phyloP scores from a whole-genome alignment of 2,113 vertebrate genomes.

The Melanostigma gelatinosum region DNA sequence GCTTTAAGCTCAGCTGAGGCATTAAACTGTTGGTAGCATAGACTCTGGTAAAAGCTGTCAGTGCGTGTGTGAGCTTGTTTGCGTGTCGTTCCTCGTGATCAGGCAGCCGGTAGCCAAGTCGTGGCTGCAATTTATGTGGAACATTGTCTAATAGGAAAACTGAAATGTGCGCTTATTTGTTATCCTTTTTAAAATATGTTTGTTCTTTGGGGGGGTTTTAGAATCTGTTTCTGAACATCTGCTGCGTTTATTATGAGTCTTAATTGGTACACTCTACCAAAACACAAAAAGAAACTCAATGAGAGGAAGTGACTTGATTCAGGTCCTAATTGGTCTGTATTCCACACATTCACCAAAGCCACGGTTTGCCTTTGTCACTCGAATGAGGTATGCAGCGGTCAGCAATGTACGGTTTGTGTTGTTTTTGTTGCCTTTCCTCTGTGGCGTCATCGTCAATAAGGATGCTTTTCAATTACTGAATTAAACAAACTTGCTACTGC shows the following conservation, averaged over 20 bases:
- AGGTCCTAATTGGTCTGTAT: slow-evolving; percentile 59
- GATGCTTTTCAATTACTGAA: slow-evolving; percentile 55
- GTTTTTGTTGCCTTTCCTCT: slow-evolving; percentile 52
- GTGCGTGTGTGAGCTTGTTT: slow-evolving; percentile 14
- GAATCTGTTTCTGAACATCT: slow-evolving; percentile 23
- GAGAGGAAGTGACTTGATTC: slow-evolving; percentile 52
- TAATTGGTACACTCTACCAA: slow-evolving; percentile 18
- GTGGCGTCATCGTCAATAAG: slow-evolving; percentile 28
- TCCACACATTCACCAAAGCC: slow-evolving; percentile 42
- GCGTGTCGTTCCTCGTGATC: not conserved
- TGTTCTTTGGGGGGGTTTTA: not conserved
- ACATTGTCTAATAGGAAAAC: not conserved
- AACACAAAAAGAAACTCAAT: slow-evolving; percentile 15
- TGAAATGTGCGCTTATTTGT: slow-evolving; percentile 21
- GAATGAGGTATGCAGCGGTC: slow-evolving; percentile 45
- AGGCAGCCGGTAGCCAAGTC: slow-evolving; percentile 11
- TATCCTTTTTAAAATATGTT: slow-evolving; percentile 15
- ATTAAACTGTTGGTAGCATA: slow-evolving; percentile 8
- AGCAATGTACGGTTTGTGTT: slow-evolving; percentile 30
- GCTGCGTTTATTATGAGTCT: slow-evolving; percentile 2
- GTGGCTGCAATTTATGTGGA: slow-evolving; percentile 22
- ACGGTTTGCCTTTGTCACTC: slow-evolving; percentile 53
- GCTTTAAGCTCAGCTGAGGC: slow-evolving; percentile 17
- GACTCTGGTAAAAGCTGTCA: slow-evolving; percentile 20
- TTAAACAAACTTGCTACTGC: slow-evolving; percentile 68